phyloP scores from a whole-genome alignment of 1,140 invertebrate genomes.

The Drosophila chauvacae region DNA sequence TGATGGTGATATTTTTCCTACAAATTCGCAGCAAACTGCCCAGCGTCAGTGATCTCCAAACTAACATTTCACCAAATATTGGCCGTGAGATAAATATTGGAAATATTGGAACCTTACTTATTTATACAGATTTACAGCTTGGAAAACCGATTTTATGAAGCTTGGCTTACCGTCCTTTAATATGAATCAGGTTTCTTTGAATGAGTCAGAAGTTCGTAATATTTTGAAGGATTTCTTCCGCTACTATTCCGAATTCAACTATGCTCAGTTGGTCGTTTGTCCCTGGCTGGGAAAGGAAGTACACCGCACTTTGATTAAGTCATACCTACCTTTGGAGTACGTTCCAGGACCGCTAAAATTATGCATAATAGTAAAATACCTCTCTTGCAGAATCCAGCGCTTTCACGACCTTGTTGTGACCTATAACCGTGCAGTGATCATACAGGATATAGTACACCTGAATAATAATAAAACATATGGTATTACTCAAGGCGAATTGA shows the following conservation, averaged over 20 bases:
- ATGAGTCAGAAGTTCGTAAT: background rate
- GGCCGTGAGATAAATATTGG: slow-evolving; percentile 23
- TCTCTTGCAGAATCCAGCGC: background rate
- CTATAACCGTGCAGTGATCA: background rate
- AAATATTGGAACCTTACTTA: background rate
- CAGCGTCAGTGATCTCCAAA: slow-evolving; percentile 16
- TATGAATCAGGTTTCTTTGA: slow-evolving; percentile 12
- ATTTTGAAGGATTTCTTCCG: slow-evolving; percentile 19
- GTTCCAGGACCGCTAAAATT: background rate
- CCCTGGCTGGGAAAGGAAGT: slow-evolving; percentile 33
- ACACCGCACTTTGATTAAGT: fast-evolving
- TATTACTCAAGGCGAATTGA: background rate
- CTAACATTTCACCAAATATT: background rate
- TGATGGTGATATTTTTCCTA: slow-evolving; percentile 48
- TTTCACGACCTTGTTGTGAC: background rate
- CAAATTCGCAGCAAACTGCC: slow-evolving; percentile 33
- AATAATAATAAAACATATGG: slow-evolving; percentile 7
- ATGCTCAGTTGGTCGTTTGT: slow-evolving; percentile 1
- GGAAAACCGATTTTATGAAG: slow-evolving; percentile 1
- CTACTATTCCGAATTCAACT: slow-evolving; percentile 31
- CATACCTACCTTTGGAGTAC: slow-evolving; percentile 24
- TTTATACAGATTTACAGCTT: slow-evolving; percentile 17
- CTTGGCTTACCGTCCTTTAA: background rate
- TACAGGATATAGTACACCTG: slow-evolving; percentile 33
- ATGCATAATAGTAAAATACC: background rate